A percentile compares a stretch with the other conserved stretches of the same genome.
Evolutionary conservation across 2,888 invertebrate species (phyloP).

Genomic region (Thyatira batis): DNA sequence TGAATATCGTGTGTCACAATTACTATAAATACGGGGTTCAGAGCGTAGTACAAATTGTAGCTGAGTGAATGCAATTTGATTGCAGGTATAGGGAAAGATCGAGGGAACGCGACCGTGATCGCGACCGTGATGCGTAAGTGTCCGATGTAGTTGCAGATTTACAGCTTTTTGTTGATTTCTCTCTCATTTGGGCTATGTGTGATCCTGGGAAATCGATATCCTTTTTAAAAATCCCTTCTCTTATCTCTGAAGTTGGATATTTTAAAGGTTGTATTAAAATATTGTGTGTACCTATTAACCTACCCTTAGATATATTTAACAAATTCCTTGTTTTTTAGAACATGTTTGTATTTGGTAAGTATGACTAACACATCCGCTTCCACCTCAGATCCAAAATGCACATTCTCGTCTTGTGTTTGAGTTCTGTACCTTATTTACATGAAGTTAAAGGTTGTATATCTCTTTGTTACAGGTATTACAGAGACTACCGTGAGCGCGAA

Average conservation of each 20-base stretch:
- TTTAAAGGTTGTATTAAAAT: no score
- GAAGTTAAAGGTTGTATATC: not conserved
- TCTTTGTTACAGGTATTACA: slow-evolving; percentile 74
- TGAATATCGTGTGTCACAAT: not conserved
- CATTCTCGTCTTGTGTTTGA: not conserved
- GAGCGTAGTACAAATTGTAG: slow-evolving; percentile 22
- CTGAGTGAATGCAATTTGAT: slow-evolving; percentile 39
- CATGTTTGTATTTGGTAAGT: not conserved
- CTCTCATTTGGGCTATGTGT: slow-evolving; percentile 9
- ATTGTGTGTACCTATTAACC: not conserved
- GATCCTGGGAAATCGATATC: not conserved
- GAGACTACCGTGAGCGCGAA: slow-evolving; percentile 83
- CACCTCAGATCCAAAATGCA: not conserved
- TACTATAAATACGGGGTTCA: not conserved
- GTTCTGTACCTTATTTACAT: not conserved
- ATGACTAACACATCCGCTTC: not conserved
- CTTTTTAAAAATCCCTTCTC: no score
- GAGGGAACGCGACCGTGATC: slow-evolving; percentile 85
- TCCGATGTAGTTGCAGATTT: slow-evolving; percentile 26
- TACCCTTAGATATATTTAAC: not conserved
- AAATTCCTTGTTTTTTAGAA: not conserved
- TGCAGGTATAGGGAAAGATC: slow-evolving; percentile 87
- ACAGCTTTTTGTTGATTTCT: slow-evolving; percentile 19
- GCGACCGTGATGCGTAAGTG: slow-evolving; percentile 84
- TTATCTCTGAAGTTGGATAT: not conserved